Evolutionary conservation across 2,888 invertebrate species (phyloP).

Genomic region (Limnephilus rhombicus): DNA sequence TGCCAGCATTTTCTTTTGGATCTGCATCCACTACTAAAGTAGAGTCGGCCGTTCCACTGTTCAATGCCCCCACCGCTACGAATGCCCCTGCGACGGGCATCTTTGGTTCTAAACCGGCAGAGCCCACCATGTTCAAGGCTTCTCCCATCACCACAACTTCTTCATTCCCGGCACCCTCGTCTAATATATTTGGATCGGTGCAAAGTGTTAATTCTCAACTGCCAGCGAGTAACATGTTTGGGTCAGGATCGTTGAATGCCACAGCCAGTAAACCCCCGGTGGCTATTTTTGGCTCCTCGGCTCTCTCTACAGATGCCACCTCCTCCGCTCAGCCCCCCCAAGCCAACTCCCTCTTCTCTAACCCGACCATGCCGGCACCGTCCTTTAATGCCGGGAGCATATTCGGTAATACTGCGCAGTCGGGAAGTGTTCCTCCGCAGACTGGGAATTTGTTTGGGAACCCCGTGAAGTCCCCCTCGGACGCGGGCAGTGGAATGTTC

Average conservation of each 20-base stretch:
- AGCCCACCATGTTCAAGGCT: conserved; percentile 38
- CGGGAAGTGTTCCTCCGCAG: conserved; percentile 5
- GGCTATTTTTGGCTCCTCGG: conserved; percentile 52
- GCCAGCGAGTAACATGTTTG: conserved; percentile 43
- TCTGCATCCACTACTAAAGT: conserved; percentile 65
- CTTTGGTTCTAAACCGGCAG: conserved; percentile 53
- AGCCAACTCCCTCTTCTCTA: conserved; percentile 43
- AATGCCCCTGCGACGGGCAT: conserved; percentile 20
- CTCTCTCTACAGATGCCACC: background rate
- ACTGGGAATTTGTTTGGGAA: conserved; percentile 47
- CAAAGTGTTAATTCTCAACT: conserved; percentile 30
- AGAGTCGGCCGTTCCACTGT: conserved; percentile 40
- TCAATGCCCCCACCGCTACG: conserved; percentile 26
- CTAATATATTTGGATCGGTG: conserved; percentile 48
- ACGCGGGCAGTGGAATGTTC: conserved; percentile 44
- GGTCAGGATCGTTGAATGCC: conserved; percentile 48
- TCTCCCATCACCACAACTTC: conserved; percentile 37
- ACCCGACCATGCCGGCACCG: conserved; percentile 8
- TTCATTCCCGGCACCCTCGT: conserved; percentile 50
- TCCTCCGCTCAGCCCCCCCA: background rate
- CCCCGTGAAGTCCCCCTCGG: conserved; percentile 41
- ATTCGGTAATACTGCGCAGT: conserved; percentile 53
- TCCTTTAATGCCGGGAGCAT: conserved; percentile 54
- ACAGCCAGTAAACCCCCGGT: conserved; percentile 38
- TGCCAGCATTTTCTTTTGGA: conserved; percentile 70